phyloP scores from a whole-genome alignment of 2,888 invertebrate species.

The Eupithecia pulchellata region DNA sequence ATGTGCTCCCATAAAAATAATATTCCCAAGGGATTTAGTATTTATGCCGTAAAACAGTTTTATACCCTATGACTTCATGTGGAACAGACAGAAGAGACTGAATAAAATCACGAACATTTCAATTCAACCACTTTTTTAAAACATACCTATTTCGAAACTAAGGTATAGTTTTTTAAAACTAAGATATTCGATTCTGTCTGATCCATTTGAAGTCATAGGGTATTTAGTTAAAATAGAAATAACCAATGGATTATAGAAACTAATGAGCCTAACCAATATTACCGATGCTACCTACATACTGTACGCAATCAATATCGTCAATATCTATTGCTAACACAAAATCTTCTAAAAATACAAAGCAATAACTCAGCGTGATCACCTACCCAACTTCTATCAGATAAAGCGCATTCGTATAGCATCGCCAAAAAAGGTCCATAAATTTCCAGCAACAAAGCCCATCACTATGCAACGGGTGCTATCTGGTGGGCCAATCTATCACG shows the following conservation, averaged over 20 bases:
- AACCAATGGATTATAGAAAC: not conserved
- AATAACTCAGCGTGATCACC: conserved; percentile 18
- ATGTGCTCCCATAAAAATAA: no score
- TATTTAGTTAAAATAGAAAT: not conserved
- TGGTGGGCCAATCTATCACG: conserved; percentile 64
- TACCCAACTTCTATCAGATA: conserved; percentile 34
- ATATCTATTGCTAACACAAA: conserved; percentile 5
- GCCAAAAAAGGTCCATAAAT: conserved; percentile 39
- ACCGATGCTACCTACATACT: not conserved
- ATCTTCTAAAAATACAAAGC: conserved; percentile 5
- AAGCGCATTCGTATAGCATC: conserved; percentile 29
- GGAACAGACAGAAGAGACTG: no score
- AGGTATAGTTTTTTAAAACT: no score
- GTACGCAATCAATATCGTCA: not conserved
- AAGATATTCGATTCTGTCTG: no score
- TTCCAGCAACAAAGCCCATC: conserved; percentile 45
- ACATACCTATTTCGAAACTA: no score
- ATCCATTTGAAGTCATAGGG: not conserved
- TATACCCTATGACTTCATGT: no score
- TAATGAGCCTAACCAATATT: not conserved
- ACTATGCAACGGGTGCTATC: conserved; percentile 53
- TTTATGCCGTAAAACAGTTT: no score
- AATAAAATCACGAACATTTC: no score
- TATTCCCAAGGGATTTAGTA: no score
- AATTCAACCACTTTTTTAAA: no score